phyloP scores from a whole-genome alignment of 2,888 invertebrate species.

The Lithophane ornitopus region DNA sequence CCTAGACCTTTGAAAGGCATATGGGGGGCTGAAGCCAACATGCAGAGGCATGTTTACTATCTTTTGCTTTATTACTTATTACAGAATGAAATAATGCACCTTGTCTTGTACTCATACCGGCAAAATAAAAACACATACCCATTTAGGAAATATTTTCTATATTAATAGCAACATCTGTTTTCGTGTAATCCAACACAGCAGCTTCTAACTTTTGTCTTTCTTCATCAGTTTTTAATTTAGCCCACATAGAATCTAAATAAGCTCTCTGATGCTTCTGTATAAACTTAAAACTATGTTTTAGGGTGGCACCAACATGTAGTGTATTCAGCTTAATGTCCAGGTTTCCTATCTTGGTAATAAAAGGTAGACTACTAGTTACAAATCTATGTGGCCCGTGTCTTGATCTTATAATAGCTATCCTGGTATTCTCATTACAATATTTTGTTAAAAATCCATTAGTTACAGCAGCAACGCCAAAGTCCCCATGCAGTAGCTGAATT shows the following conservation, averaged over 20 bases:
- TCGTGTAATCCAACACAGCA: conserved; percentile 86
- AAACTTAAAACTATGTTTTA: conserved; percentile 94
- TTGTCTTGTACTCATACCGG: background rate
- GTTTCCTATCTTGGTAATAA: conserved; percentile 92
- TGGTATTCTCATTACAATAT: conserved; percentile 94
- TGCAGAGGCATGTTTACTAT: background rate
- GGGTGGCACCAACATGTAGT: conserved; percentile 94
- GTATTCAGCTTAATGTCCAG: conserved; percentile 91
- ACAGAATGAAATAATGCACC: too few relatives aligned
- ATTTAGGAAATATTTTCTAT: conserved; percentile 82
- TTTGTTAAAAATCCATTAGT: conserved; percentile 94
- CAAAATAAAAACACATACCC: conserved; percentile 45
- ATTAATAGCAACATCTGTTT: conserved; percentile 86
- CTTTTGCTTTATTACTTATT: background rate
- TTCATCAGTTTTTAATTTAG: conserved; percentile 91
- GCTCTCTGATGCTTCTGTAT: conserved; percentile 92
- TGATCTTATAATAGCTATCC: conserved; percentile 93
- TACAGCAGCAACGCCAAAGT: conserved; percentile 93
- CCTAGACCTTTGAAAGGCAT: too few relatives aligned
- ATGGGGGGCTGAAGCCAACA: too few relatives aligned
- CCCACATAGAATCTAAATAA: conserved; percentile 92
- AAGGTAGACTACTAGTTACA: conserved; percentile 92
- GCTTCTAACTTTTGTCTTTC: conserved; percentile 91
- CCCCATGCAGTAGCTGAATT: conserved; percentile 93
- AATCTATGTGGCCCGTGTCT: conserved; percentile 94